These are phyloP conservation scores for Urocitellus parryii DNA, from an alignment of 2,113 vertebrate genomes.

Conservation along the genomic window DNA sequence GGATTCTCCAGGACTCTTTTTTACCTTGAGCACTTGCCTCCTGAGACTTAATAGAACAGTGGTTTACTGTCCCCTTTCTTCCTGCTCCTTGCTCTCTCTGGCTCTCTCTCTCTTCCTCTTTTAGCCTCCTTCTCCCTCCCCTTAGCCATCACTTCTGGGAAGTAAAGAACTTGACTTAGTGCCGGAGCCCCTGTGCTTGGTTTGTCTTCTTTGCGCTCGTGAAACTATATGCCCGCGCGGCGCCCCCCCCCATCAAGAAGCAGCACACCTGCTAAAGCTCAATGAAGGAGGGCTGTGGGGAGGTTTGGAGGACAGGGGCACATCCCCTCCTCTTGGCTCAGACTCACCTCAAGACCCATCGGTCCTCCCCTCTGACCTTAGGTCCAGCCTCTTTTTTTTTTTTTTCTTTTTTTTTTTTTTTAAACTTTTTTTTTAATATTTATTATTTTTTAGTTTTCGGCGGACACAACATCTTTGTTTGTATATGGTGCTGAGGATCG, in stretches of 20 bases:
- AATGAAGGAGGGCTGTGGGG: background rate
- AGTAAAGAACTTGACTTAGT: constrained; percentile 84
- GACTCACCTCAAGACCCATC: background rate
- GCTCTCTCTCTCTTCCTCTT: constrained; percentile 62
- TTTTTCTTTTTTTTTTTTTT: too few relatives aligned
- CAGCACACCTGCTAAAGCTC: background rate
- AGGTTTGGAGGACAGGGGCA: background rate
- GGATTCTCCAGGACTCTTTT: constrained; percentile 84
- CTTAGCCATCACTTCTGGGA: constrained; percentile 81
- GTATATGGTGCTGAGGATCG: too few relatives aligned
- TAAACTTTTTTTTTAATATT: too few relatives aligned
- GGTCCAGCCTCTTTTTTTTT: background rate
- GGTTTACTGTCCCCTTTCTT: constrained; percentile 69
- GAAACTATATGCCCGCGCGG: background rate
- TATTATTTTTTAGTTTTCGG: too few relatives aligned
- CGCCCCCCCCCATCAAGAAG: accelerated
- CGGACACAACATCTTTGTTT: too few relatives aligned
- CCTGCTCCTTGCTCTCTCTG: constrained; percentile 41
- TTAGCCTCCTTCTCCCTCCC: background rate
- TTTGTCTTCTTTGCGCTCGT: constrained; percentile 45
- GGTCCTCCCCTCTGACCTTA: background rate
- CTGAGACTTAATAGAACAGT: constrained; percentile 81
- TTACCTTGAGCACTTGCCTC: constrained; percentile 84
- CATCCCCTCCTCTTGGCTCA: background rate
- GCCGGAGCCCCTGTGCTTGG: constrained; percentile 69